Percentiles rank a stretch among this genome's conserved stretches.
phyloP scores from a whole-genome alignment of 2,113 vertebrate genomes.

The Chlamydotis undulata region DNA sequence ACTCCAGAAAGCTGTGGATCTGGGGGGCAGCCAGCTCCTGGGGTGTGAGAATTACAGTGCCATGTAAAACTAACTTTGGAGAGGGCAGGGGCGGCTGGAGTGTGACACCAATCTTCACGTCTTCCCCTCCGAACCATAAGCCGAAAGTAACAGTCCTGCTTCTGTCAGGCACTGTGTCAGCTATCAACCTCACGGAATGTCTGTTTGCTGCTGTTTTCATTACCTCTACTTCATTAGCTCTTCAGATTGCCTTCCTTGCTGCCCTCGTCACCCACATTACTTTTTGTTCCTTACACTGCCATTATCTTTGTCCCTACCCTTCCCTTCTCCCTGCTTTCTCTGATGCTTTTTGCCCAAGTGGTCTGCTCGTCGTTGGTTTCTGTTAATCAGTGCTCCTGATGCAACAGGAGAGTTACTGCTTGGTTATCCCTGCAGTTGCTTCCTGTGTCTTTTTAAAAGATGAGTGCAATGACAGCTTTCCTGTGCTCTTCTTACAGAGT shows the following conservation, averaged over 20 bases:
- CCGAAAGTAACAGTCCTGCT: not conserved
- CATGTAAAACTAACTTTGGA: not conserved
- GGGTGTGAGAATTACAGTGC: not conserved
- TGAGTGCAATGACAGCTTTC: not conserved
- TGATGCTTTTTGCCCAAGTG: not conserved
- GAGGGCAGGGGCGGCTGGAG: not conserved
- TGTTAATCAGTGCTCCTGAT: not conserved
- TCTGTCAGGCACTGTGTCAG: not conserved
- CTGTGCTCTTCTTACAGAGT: not conserved
- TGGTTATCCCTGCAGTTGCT: not conserved
- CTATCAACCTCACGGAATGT: rapidly evolving
- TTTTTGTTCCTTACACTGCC: not conserved
- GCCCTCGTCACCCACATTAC: not conserved
- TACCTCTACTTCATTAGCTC: not conserved
- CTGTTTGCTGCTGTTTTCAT: not conserved
- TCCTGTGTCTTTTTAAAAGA: not conserved
- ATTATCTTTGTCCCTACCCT: not conserved
- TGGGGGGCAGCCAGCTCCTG: not conserved
- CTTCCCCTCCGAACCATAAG: not conserved
- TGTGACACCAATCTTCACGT: not conserved
- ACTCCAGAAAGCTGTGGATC: not conserved
- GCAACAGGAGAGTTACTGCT: not conserved
- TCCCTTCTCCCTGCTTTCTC: not conserved
- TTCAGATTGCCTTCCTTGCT: not conserved
- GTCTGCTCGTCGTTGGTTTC: not conserved